Percentiles rank a stretch among this genome's conserved stretches.
Conservation (phyloP, 2,113 vertebrate species). For the Campylomormyrus numenius region DNA sequence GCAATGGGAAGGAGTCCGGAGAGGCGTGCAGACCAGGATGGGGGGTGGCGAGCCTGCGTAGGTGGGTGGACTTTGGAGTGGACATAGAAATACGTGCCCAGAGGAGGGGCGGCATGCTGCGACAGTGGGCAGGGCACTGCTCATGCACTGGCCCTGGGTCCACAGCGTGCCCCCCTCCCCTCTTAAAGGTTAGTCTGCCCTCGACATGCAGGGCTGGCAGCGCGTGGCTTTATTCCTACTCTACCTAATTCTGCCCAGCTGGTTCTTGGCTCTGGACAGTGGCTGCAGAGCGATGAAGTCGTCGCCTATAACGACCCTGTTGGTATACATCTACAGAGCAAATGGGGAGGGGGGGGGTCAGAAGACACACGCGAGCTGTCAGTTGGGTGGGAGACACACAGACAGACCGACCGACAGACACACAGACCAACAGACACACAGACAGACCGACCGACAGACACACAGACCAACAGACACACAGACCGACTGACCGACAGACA, state of each 20-base stretch:
- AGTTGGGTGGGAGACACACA: neutral
- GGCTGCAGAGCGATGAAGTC: slow-evolving; percentile 99
- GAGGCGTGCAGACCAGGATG: neutral
- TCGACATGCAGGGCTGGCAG: slow-evolving; percentile 23
- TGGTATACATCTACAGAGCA: slow-evolving; percentile 91
- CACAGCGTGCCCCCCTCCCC: neutral
- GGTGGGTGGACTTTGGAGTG: neutral
- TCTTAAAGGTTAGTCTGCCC: neutral
- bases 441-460: no score
- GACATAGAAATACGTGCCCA: neutral
- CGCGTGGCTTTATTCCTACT: slow-evolving; percentile 61
- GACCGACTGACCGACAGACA: no score
- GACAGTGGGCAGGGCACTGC: neutral
- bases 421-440: no score
- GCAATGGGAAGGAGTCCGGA: neutral
- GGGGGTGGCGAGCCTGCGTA: neutral
- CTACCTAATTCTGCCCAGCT: slow-evolving; percentile 99
- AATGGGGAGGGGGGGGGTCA: slow-evolving; percentile 71
- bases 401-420: no score
- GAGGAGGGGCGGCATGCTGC: neutral
- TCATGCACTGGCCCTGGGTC: neutral
- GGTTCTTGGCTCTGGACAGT: slow-evolving; percentile 96
- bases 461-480: no score
- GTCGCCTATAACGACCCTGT: slow-evolving; percentile 92
- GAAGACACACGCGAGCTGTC: slow-evolving; percentile 5